Evolutionary conservation across 1,140 invertebrate genomes (phyloP), one percentile per base, ranked within the genome.

Genomic region (Polyergus mexicanus): DNA sequence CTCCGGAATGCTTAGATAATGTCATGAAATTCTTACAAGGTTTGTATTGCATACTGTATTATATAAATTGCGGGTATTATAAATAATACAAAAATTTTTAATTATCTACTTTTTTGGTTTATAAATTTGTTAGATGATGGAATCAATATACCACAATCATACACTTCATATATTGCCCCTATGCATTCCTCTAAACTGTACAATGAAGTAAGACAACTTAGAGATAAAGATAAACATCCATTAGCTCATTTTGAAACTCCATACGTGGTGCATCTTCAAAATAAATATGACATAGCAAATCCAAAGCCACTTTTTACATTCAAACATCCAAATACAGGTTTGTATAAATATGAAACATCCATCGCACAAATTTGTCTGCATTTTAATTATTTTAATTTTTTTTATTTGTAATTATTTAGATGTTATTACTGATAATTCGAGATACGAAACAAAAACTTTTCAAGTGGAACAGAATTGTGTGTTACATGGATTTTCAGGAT

Each of bases 1-100:
- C 98, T 1, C 99, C 99, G 0, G 99, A 99, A 95, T 99, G 99
- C 95, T 96, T 99, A 16, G 99, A 99, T 96, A 99, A 99, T 7
- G 98, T 98, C 16, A 97, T 98, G 90, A 96, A 97, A 60, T 97
- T 99, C 88, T 94, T 99, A 0, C 99, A 98, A 96, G 96, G 97
- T 97, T 92, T 90, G 44, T 75, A 85, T 83, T 87, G 6, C 25
- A 41, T 0, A 1, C 1, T 54, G 54, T 60, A 74, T 41, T 60
- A 32, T 19, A 77, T 35, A 47, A 74, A 47, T 54, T 81, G 8
- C 58, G 62, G 78, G 63, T 16, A 41, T 83, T 22, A 32, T 54
- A 54, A 72, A 22, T 60, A 74, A 60, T 60, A 25, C 35, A n/a
- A 54, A 38, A 38, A 68, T 58, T 47, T 32, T n/a, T 22, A 41